Evolutionary conservation across 1,140 invertebrate genomes (phyloP), one percentile per base, ranked within the genome.

Genomic region (Hypothenemus hampei): DNA sequence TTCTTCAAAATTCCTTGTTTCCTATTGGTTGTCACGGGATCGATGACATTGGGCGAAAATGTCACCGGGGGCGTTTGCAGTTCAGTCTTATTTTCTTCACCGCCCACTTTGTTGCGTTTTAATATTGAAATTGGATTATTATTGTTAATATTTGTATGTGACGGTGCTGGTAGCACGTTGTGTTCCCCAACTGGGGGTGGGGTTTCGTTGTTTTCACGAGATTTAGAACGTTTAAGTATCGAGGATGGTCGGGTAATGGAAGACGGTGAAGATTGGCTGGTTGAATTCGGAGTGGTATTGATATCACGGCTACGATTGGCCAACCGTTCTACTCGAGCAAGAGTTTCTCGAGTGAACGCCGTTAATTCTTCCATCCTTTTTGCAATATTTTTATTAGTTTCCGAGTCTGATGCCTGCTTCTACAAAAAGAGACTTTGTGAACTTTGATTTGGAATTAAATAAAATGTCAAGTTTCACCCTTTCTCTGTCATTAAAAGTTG

Each of bases 1-100:
- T 89, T 89, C 65, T 91, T 90, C 33, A 90, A 72, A 63, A 90
- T 91, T 35, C 86, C 86, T 39, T 81, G 80, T 63, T 82, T 79
- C 47, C 77, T 72, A 56, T 75, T 79, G 49, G 74, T 76, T 16
- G 77, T 72, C 11, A 73, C 71, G 4, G 78, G 76, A 64, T 84
- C 82, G 24, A 83, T 63, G 24, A 84, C 82, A 58, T 71, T 83
- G 1, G 81, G 81, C 3, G 82, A 84, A 70, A 84, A 85, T 22
- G 82, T 85, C 0, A 84, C 82, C 4, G 83, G 83, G n/a, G 82
- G 83, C 35, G 78, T 77, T 41, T 74, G 46, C 71, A 60, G 77
- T 74, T 72, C 80, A 53, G 76, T 76, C 45, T 57, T 57, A 19
- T 57, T 47, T 16, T 57, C 79, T 59, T 83, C 76, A 49, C 78